A percentile compares a stretch with the other conserved stretches of the same genome.
These are phyloP conservation scores for Chionodraco myersi DNA, from an alignment of 2,113 vertebrate genomes.

Conservation along the genomic window DNA sequence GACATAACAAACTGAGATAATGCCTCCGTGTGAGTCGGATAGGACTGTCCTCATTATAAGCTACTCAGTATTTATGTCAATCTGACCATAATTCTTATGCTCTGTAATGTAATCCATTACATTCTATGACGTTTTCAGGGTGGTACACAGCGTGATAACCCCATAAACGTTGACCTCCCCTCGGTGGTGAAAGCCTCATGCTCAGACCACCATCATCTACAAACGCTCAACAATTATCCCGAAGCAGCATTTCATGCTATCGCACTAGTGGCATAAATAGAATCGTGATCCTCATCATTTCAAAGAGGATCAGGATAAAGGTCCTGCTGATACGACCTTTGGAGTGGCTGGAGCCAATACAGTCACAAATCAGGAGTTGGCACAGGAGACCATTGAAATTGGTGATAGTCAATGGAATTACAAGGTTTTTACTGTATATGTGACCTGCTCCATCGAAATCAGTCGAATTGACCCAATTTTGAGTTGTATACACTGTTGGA, in stretches of 20 bases:
- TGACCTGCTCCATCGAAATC: too few relatives aligned
- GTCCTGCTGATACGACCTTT: constrained; percentile 60
- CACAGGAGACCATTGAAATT: constrained; percentile 26
- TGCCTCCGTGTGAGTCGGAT: neutral
- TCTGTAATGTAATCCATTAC: neutral
- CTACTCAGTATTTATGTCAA: constrained; percentile 1
- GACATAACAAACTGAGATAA: constrained; percentile 2
- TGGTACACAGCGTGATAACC: neutral
- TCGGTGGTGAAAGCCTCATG: constrained; percentile 17
- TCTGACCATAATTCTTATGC: neutral
- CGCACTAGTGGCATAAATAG: constrained; percentile 65
- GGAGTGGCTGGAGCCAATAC: constrained; percentile 42
- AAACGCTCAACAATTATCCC: constrained; percentile 63
- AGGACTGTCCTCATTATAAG: neutral
- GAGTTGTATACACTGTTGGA: too few relatives aligned
- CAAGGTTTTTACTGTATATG: neutral
- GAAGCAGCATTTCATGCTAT: constrained; percentile 58
- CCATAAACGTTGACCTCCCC: constrained; percentile 31
- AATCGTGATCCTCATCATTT: constrained; percentile 58
- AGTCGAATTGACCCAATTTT: too few relatives aligned
- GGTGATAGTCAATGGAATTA: constrained; percentile 16
- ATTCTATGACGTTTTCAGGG: constrained; percentile 10
- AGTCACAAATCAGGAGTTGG: constrained; percentile 25
- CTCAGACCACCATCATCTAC: constrained; percentile 18
- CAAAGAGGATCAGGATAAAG: constrained; percentile 71